Base-by-base conservation (phyloP, 2,797 vertebrate genomes). In the Spea hammondii region DNA sequence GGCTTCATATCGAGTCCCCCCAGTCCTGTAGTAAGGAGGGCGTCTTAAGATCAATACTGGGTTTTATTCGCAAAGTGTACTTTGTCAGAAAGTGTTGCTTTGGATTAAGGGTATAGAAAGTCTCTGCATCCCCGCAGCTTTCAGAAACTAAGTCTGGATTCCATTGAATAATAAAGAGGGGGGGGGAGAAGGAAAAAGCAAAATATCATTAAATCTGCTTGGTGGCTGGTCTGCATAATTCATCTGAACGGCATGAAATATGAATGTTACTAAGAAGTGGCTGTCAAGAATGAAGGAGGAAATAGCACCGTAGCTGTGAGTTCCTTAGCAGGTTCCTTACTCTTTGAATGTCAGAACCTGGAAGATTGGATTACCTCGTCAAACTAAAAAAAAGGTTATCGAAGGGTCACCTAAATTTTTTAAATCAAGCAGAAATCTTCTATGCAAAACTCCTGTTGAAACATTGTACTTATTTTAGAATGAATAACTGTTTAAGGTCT, bases 171-270 rank as follows among this genome's bases (percentile, higher is more conserved):
- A 81, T 71, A 53, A 11, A 53, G 51, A 53, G 51, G 10, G 51
- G 7, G 32, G 65, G 76, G 11, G 47, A 13, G 50, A 46, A 54
- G 47, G 70, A 76, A 70, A 70, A 69, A 74, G 70, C 49, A 64
- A 82, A 77, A 82, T 82, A 82, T 77, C 79, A 81, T 82, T 82
- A 78, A 82, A 82, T 74, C 55, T 74, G 70, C 80, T 74, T 70
- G 65, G 65, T 78, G 65, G 75, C 70, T 74, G 75, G 65, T 64
- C 75, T 82, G 80, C 80, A 78, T 82, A 82, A 82, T 82, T 82
- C 80, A 82, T 82, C 46, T 54, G 55, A 65, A 74, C 49, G 51
- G 74, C 70, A 82, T 82, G 66, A 82, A 82, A 77, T 82, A 82
- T 82, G 79, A 65, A 82, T 82, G 80, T 64, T 72, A 68, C 70